phyloP scores from a whole-genome alignment of 2,888 invertebrate species.

The Cosmia pyralina region DNA sequence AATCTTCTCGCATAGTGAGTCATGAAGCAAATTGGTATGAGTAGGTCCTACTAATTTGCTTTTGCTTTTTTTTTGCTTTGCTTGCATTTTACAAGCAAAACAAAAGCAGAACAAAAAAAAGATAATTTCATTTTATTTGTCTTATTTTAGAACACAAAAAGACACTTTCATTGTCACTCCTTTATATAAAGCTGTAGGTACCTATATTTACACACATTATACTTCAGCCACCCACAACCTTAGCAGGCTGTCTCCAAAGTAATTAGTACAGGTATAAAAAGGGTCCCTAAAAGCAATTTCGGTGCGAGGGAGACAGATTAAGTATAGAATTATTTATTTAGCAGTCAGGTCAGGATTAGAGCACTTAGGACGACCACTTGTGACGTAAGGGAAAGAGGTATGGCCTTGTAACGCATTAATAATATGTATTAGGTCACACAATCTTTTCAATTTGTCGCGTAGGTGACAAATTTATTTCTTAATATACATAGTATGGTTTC shows the following conservation, averaged over 20 bases:
- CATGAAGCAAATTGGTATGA: not conserved
- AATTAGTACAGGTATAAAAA: constrained; percentile 64
- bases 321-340: constrained; percentile 67
- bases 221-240: constrained; percentile 20
- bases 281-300: constrained; percentile 63
- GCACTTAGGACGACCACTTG: constrained; percentile 59
- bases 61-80: too few relatives aligned
- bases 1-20: not conserved
- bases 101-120: not conserved
- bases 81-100: too few relatives aligned
- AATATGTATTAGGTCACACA: not conserved
- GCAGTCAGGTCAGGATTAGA: constrained; percentile 53
- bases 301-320: constrained; percentile 59
- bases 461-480: constrained; percentile 11
- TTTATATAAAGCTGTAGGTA: not conserved
- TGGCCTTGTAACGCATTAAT: constrained; percentile 27
- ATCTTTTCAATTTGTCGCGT: constrained; percentile 2
- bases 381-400: constrained; percentile 32
- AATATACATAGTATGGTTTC: not conserved
- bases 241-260: constrained; percentile 52
- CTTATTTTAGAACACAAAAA: not conserved
- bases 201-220: constrained; percentile 11
- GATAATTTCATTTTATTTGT: not conserved
- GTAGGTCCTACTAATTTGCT: too few relatives aligned
- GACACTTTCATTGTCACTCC: not conserved